phyloP scores from a whole-genome alignment of 2,888 invertebrate species.

The Pelosia muscerda region DNA sequence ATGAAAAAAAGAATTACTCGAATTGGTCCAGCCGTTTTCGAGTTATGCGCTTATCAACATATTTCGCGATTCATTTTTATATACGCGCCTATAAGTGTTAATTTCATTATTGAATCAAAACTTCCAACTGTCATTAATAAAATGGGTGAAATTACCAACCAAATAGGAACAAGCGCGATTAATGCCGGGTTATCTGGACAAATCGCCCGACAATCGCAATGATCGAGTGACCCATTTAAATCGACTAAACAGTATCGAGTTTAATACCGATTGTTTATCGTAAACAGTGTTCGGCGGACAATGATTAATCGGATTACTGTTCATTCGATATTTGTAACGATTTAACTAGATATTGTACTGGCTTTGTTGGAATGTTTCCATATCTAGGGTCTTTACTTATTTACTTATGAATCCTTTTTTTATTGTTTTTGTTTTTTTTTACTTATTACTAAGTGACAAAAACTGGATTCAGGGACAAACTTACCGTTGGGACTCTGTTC shows the following conservation, averaged over 20 bases:
- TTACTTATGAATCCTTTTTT: not conserved
- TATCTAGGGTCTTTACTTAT: not conserved
- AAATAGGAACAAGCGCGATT: slow-evolving; percentile 31
- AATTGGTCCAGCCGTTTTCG: too few relatives aligned
- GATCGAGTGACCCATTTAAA: slow-evolving; percentile 55
- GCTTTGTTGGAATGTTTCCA: slow-evolving; percentile 1
- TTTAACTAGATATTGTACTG: slow-evolving; percentile 17
- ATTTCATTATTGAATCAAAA: not conserved
- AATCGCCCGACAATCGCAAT: slow-evolving; percentile 48
- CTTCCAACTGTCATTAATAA: not conserved
- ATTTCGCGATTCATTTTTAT: too few relatives aligned
- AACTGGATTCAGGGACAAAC: too few relatives aligned
- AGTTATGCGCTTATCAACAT: too few relatives aligned
- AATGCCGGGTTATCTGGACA: slow-evolving; percentile 43
- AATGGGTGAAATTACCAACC: slow-evolving; percentile 17
- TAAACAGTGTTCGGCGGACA: slow-evolving; percentile 38
- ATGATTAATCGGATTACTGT: slow-evolving; percentile 45
- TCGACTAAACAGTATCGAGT: slow-evolving; percentile 48
- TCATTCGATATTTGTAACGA: slow-evolving; percentile 29
- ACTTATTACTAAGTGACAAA: too few relatives aligned
- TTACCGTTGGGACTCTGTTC: too few relatives aligned
- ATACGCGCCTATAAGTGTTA: not conserved
- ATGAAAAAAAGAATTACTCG: too few relatives aligned
- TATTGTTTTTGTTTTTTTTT: too few relatives aligned
- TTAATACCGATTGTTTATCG: slow-evolving; percentile 52